phyloP scores from a whole-genome alignment of 2,797 vertebrate species.

The Gobionotothen gibberifrons region DNA sequence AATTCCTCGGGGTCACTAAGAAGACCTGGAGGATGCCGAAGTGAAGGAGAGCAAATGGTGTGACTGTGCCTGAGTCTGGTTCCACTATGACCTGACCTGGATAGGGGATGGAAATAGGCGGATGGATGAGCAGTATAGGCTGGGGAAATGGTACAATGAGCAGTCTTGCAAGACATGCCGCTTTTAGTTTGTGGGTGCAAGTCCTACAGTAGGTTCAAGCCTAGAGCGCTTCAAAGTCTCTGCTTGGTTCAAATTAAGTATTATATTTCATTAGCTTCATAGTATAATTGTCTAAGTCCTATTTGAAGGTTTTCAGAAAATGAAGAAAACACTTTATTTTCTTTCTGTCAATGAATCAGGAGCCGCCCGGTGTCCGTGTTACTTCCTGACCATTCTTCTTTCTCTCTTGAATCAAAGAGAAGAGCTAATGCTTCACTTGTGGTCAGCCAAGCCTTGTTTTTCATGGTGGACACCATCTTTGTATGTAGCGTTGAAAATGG shows the following conservation, averaged over 20 bases:
- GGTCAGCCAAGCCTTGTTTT: no score
- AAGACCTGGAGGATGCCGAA: neutral
- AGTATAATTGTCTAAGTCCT: no score
- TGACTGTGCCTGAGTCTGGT: neutral
- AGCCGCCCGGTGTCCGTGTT: no score
- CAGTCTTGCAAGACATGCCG: neutral
- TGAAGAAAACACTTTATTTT: no score
- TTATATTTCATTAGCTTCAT: neutral
- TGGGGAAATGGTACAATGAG: neutral
- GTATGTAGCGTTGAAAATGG: no score
- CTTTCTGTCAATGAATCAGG: no score
- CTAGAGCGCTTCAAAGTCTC: neutral
- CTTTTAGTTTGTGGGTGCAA: conserved; percentile 81
- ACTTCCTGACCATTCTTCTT: no score
- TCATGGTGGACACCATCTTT: no score
- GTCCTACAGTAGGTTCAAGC: neutral
- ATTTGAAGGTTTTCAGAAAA: no score
- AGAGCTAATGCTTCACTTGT: no score
- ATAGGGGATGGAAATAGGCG: neutral
- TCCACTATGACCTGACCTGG: neutral
- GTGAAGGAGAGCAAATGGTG: neutral
- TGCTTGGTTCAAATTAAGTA: neutral
- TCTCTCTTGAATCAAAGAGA: no score
- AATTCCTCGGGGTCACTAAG: neutral
- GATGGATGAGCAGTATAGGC: neutral